Evolutionary conservation across 1,140 invertebrate genomes (phyloP), one percentile per base, ranked within the genome.

Genomic region (Diprion similis): DNA sequence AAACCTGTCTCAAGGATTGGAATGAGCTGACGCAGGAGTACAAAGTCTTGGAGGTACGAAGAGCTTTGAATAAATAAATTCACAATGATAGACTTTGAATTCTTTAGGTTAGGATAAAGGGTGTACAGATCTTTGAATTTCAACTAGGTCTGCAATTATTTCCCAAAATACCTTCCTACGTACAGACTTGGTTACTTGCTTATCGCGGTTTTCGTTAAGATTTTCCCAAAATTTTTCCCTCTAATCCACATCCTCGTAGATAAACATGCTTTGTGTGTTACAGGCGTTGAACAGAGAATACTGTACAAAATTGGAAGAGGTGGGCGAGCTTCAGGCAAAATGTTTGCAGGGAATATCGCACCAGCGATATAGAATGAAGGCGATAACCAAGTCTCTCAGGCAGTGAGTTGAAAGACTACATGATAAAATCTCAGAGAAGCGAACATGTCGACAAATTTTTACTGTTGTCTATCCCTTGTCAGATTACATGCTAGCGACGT

Each of bases 291-390:
- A 97, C 85, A 94, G 95, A 82, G 92, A 94, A 69, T 98, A 98
- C 90, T 87, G 93, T 59, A 89, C 92, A 70, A 94, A 96, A 87
- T 89, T 98, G 75, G 95, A 96, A 80, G 93, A 96, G 88, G 89
- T 98, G 59, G 90, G 92, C 48, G 92, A 93, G 78, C 87, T 95
- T 15, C 97, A 98, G 87, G 92, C 93, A 83, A 94, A 96, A 93
- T 98, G 96, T 89, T 88, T 95, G 66, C 94, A 95, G 84, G 94
- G 95, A 82, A 92, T 98, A 75, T 91, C 91, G 75, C 97, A 98
- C 89, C 97, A 98, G 84, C 91, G 93, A 75, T 98, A 98, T 89
- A 91, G 96, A 68, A 92, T 98, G 87, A 92, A 92, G 75, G 90
- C 95, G 80, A 96, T 98, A 79, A 89, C 89, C 64, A 92, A 92